phyloP scores from a whole-genome alignment of 2,113 vertebrate genomes.

The Colius striatus region DNA sequence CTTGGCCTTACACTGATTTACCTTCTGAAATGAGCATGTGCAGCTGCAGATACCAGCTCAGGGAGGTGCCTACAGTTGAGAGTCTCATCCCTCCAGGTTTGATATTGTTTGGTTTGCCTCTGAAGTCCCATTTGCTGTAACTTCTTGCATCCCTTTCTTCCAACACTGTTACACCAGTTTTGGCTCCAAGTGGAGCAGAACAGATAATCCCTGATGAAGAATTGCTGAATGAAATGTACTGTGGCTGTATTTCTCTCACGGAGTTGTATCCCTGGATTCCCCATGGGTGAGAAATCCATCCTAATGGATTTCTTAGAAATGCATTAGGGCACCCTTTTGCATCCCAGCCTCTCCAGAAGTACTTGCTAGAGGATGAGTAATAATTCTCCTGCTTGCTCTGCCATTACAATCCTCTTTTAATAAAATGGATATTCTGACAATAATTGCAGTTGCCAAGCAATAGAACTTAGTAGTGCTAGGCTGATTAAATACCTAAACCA shows the following conservation, averaged over 20 bases:
- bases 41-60: background rate
- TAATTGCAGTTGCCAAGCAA: constrained; percentile 14
- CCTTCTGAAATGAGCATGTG: background rate
- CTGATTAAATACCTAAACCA: background rate
- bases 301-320: background rate
- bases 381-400: background rate
- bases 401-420: background rate
- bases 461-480: background rate
- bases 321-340: background rate
- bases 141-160: background rate
- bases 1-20: background rate
- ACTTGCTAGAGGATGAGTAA: background rate
- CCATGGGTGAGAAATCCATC: background rate
- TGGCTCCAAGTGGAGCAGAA: background rate
- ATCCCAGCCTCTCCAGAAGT: background rate
- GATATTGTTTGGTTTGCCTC: background rate
- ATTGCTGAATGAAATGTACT: background rate
- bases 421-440: background rate
- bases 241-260: background rate
- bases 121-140: background rate
- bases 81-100: background rate
- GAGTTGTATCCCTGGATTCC: background rate
- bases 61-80: background rate
- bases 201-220: background rate
- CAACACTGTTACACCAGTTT: background rate